Conservation (phyloP, 2,888 invertebrate genomes). For the Himalopsyche tibetana region DNA sequence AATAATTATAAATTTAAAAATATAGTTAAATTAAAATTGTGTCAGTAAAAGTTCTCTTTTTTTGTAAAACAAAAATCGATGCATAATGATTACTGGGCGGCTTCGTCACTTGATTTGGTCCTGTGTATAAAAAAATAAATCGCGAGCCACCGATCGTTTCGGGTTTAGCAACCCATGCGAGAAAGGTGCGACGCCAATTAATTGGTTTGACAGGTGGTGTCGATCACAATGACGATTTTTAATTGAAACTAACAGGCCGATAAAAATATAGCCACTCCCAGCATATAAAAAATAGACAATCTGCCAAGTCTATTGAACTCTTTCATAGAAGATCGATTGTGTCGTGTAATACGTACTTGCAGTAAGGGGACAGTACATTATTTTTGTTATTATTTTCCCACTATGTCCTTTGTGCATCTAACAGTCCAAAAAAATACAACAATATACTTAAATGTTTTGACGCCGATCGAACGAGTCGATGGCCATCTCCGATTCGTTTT, state of each 20-base stretch:
- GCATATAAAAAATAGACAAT: neutral
- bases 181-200: constrained; percentile 11
- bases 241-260: constrained; percentile 30
- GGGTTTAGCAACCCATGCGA: neutral
- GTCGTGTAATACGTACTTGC: neutral
- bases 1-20: too few species aligned
- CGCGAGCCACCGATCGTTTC: constrained; percentile 14
- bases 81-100: too few species aligned
- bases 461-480: too few species aligned
- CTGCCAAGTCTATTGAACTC: neutral
- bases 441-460: too few species aligned
- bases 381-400: too few species aligned
- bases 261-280: neutral
- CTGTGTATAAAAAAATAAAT: neutral
- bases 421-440: too few species aligned
- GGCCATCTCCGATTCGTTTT: too few species aligned
- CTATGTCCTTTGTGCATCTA: too few species aligned
- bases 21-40: too few species aligned
- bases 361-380: neutral
- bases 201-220: constrained; percentile 12
- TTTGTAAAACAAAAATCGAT: too few species aligned
- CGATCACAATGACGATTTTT: constrained; percentile 26
- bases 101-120: too few species aligned
- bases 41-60: too few species aligned
- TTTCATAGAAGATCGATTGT: neutral